phyloP scores from a whole-genome alignment of 2,113 vertebrate species.

The Ceuthmochares aereus region DNA sequence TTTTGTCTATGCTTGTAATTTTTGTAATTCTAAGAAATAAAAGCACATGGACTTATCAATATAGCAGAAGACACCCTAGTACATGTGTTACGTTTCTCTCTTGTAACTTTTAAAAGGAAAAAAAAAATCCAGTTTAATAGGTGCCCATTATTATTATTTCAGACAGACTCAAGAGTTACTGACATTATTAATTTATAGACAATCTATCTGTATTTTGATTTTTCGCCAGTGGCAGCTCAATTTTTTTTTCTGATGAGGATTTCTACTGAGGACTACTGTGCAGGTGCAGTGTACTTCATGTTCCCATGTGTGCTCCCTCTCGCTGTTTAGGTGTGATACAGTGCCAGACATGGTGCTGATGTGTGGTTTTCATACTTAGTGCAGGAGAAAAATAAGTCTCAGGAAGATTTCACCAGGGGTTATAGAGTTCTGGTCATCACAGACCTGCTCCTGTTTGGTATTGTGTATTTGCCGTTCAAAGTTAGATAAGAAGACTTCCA shows the following conservation, averaged over 20 bases:
- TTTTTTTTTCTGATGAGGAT: not conserved
- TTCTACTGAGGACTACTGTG: not conserved
- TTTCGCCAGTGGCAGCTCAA: not conserved
- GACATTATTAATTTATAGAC: not conserved
- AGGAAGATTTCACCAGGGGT: not conserved
- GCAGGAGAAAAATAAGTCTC: not conserved
- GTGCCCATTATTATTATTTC: not conserved
- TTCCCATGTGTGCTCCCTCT: not conserved
- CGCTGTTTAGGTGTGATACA: not conserved
- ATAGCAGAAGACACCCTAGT: not conserved
- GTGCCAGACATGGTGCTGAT: not conserved
- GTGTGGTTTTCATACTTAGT: not conserved
- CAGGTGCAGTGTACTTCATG: not conserved
- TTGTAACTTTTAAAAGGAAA: not conserved
- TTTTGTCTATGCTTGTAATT: not conserved
- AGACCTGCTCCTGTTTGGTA: not conserved
- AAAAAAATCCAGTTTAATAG: not conserved
- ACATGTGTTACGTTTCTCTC: accelerated
- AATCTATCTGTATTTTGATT: not conserved
- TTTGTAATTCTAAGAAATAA: not conserved
- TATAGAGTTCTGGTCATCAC: not conserved
- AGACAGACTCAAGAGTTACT: not conserved
- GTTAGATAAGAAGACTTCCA: accelerated
- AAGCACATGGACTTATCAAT: not conserved
- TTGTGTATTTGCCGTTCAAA: not conserved